Percentiles rank a stretch among this genome's conserved stretches.
phyloP scores from a whole-genome alignment of 2,113 vertebrate genomes.

The Caracal caracal region DNA sequence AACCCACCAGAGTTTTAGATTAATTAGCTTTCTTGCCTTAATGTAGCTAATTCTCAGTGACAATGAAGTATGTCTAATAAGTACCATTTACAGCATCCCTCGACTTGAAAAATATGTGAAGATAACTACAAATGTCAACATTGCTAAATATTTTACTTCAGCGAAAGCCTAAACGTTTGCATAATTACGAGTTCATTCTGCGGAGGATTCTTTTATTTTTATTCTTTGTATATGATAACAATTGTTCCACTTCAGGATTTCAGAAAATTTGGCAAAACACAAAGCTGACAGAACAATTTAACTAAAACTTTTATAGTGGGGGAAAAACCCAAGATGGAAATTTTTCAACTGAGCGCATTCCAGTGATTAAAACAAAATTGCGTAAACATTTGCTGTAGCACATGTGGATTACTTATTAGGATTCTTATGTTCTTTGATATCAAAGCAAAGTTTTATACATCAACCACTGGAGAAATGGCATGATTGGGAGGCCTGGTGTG shows the following conservation, averaged over 20 bases:
- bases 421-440: constrained; percentile 48
- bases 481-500: not conserved
- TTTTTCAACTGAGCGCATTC: constrained; percentile 48
- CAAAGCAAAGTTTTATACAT: constrained; percentile 41
- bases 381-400: not conserved
- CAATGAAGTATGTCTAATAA: constrained; percentile 57
- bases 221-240: constrained; percentile 34
- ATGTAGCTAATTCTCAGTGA: constrained; percentile 59
- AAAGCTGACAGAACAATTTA: not conserved
- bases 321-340: constrained; percentile 58
- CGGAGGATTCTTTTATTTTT: not conserved
- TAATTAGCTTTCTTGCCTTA: constrained; percentile 31
- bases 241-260: constrained; percentile 57
- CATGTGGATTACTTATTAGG: constrained; percentile 12
- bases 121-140: constrained; percentile 68
- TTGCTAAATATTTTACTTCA: constrained; percentile 67
- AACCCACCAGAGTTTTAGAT: not conserved
- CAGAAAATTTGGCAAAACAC: constrained; percentile 48
- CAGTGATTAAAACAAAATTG: constrained; percentile 55
- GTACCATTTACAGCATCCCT: constrained; percentile 20
- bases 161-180: constrained; percentile 35
- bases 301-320: constrained; percentile 39
- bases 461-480: not conserved
- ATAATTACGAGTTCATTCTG: constrained; percentile 41
- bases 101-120: constrained; percentile 51